Conservation (phyloP, 2,888 invertebrate genomes). For the Ommatoiulus sabulosus region DNA sequence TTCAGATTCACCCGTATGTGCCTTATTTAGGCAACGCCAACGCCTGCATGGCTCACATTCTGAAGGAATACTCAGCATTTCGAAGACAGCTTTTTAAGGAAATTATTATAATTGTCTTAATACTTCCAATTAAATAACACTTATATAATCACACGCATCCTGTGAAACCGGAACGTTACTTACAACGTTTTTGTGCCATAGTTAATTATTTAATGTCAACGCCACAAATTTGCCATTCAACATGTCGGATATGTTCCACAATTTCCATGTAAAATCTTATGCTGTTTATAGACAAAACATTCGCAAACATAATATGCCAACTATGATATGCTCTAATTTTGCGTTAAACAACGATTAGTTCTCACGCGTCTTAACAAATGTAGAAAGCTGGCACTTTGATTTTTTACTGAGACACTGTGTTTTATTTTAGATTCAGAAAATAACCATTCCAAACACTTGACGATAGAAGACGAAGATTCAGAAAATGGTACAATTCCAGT, state of each 20-base stretch:
- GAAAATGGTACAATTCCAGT: no score
- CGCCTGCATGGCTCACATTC: not conserved
- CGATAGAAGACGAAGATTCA: no score
- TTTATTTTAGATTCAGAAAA: no score
- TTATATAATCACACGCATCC: constrained; percentile 22
- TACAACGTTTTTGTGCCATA: not conserved
- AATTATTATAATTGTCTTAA: constrained; percentile 8
- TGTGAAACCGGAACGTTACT: not conserved
- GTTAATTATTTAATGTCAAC: not conserved
- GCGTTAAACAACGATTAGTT: no score
- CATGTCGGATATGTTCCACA: not conserved
- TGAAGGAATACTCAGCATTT: not conserved
- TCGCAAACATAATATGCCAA: no score
- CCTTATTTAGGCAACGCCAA: constrained; percentile 14
- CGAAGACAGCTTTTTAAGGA: constrained; percentile 2
- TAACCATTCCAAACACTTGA: no score
- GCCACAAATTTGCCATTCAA: not conserved
- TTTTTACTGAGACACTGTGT: no score
- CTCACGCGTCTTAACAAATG: no score
- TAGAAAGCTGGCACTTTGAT: no score
- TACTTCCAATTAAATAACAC: not conserved
- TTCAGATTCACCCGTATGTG: not conserved
- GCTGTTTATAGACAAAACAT: no score
- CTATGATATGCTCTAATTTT: no score
- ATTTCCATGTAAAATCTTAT: not conserved